Evolutionary conservation across 2,888 invertebrate genomes (phyloP).

Genomic region (Conistra vaccinii): DNA sequence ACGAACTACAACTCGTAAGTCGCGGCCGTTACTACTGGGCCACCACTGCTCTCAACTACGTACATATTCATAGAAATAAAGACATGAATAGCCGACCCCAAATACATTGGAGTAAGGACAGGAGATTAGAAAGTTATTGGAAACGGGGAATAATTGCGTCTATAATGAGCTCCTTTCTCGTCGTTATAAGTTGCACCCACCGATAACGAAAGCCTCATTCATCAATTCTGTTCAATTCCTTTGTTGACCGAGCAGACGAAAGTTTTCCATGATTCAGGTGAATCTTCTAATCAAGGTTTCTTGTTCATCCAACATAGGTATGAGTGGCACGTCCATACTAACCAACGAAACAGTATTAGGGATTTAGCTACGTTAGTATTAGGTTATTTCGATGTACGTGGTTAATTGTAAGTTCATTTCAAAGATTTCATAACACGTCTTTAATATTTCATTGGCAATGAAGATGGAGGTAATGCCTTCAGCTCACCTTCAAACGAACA

Average conservation of each 20-base stretch:
- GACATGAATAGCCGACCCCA: neutral
- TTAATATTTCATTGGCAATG: no score
- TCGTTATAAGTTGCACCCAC: conserved; percentile 4
- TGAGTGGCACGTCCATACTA: conserved; percentile 22
- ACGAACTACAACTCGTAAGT: no score
- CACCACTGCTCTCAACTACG: no score
- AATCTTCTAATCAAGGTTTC: conserved; percentile 33
- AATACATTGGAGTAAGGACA: neutral
- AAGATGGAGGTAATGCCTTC: neutral
- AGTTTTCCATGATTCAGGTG: conserved; percentile 21
- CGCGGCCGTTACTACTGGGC: no score
- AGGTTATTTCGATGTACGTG: neutral
- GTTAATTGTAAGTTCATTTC: neutral
- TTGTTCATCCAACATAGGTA: conserved; percentile 7
- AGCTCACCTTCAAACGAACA: neutral
- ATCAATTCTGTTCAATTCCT: conserved; percentile 1
- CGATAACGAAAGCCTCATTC: neutral
- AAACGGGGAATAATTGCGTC: neutral
- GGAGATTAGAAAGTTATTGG: neutral
- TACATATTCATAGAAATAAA: neutral
- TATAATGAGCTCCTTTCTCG: neutral
- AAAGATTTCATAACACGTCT: neutral
- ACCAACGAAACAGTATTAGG: neutral
- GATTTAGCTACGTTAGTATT: neutral
- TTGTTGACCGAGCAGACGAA: neutral